Evolutionary conservation across 2,888 invertebrate genomes (phyloP).

Genomic region (Drosophila prolongata): DNA sequence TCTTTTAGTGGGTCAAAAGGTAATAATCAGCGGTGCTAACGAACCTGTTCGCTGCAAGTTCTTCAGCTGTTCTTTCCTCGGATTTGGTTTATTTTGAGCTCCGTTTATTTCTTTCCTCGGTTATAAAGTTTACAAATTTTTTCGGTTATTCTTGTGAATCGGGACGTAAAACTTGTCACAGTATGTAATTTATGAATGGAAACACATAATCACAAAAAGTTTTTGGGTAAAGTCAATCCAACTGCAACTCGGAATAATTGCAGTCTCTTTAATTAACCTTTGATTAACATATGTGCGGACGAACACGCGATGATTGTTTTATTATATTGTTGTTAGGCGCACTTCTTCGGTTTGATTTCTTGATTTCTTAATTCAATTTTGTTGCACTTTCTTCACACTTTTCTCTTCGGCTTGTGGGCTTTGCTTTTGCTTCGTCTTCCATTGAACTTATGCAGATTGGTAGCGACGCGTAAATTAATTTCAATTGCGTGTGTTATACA

Average conservation of each 20-base stretch:
- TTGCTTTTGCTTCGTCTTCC: slow-evolving; percentile 52
- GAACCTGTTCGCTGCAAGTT: slow-evolving; percentile 38
- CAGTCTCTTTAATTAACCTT: slow-evolving; percentile 25
- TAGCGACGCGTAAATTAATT: slow-evolving; percentile 70
- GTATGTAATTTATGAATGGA: slow-evolving; percentile 65
- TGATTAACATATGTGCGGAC: slow-evolving; percentile 10
- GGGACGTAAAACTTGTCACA: slow-evolving; percentile 41
- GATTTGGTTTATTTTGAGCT: slow-evolving; percentile 15
- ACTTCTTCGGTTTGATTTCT: slow-evolving; percentile 39
- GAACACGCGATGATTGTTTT: slow-evolving; percentile 61
- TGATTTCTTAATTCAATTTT: slow-evolving; percentile 15
- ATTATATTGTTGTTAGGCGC: slow-evolving; percentile 27
- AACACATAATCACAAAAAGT: slow-evolving; percentile 6
- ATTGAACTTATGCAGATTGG: slow-evolving; percentile 76
- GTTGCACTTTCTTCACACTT: slow-evolving; percentile 44
- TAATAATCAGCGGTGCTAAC: slow-evolving; percentile 33
- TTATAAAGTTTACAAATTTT: slow-evolving; percentile 2
- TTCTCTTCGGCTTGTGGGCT: slow-evolving; percentile 16
- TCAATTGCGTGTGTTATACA: slow-evolving; percentile 63
- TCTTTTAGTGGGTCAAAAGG: slow-evolving; percentile 42
- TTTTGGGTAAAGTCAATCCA: neutral
- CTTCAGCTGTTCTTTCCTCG: slow-evolving; percentile 15
- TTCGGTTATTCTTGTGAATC: slow-evolving; percentile 10
- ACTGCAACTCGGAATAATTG: slow-evolving; percentile 1
- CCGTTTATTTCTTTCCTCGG: slow-evolving; percentile 17